A percentile compares a stretch with the other conserved stretches of the same genome.
These are phyloP conservation scores for Aplidium turbinatum DNA, from an alignment of 23 tunicate genomes.

Conservation along the genomic window DNA sequence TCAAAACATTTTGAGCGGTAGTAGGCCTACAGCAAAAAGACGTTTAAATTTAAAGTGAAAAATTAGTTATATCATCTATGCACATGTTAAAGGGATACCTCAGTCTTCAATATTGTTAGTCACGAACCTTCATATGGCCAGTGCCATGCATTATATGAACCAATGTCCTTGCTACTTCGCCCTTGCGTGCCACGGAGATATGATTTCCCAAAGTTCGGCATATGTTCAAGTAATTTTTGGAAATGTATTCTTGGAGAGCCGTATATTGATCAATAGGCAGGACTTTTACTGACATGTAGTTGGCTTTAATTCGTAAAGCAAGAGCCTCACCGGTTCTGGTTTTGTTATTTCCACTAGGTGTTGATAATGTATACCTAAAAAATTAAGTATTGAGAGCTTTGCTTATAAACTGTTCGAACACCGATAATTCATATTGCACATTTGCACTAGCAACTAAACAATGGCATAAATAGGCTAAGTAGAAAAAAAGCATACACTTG, in stretches of 20 bases:
- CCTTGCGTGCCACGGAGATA: slow-evolving; percentile 73
- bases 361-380: slow-evolving; percentile 83
- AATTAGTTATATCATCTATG: too few species aligned
- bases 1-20: too few species aligned
- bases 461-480: too few species aligned
- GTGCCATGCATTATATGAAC: slow-evolving; percentile 92
- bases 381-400: too few species aligned
- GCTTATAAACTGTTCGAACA: too few species aligned
- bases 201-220: slow-evolving; percentile 53
- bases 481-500: too few species aligned
- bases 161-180: slow-evolving; percentile 73
- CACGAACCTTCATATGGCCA: slow-evolving; percentile 89
- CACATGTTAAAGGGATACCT: too few species aligned
- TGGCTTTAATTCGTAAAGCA: slow-evolving; percentile 82
- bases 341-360: slow-evolving; percentile 95
- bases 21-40: too few species aligned
- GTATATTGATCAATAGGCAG: slow-evolving; percentile 93
- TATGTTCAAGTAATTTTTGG: slow-evolving; percentile 69
- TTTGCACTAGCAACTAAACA: too few species aligned
- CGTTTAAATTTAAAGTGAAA: too few species aligned
- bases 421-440: too few species aligned
- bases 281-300: slow-evolving; percentile 73
- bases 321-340: slow-evolving; percentile 81
- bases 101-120: too few species aligned
- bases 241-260: slow-evolving; percentile 68